These are phyloP conservation scores for Drosophila mimica DNA, from an alignment of 2,888 invertebrate genomes.

Conservation along the genomic window DNA sequence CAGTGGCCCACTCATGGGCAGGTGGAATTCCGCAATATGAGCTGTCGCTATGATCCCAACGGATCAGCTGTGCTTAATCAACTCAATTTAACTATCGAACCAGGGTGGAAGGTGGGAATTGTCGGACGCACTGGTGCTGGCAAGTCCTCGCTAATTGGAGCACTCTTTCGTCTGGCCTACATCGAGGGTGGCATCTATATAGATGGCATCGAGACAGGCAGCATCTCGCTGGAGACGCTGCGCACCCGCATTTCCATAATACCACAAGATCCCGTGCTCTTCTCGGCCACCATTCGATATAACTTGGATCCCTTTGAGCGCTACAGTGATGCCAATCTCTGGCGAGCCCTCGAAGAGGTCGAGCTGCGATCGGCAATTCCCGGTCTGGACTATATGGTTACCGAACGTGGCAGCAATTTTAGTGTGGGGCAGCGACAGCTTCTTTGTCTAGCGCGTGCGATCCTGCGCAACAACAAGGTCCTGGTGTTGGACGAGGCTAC, in stretches of 20 bases:
- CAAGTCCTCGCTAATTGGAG: constrained; percentile 91
- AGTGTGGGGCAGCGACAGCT: constrained; percentile 90
- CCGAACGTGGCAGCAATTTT: constrained; percentile 87
- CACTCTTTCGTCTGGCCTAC: constrained; percentile 91
- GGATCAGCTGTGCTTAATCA: constrained; percentile 90
- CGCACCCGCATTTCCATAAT: constrained; percentile 87
- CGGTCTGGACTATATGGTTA: constrained; percentile 86
- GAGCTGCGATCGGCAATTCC: constrained; percentile 86
- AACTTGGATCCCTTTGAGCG: constrained; percentile 88
- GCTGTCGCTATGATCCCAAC: constrained; percentile 87
- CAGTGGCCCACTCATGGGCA: constrained; percentile 90
- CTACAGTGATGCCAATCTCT: constrained; percentile 83
- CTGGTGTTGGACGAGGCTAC: constrained; percentile 90
- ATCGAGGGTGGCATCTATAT: constrained; percentile 90
- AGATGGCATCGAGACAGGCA: constrained; percentile 88
- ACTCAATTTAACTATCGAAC: constrained; percentile 89
- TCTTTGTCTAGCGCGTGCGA: constrained; percentile 89
- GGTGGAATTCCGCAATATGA: constrained; percentile 86
- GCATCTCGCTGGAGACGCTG: constrained; percentile 86
- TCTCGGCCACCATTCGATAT: constrained; percentile 87
- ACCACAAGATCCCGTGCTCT: constrained; percentile 87
- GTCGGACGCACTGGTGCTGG: constrained; percentile 95
- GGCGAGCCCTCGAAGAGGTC: constrained; percentile 83
- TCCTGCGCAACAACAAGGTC: constrained; percentile 87
- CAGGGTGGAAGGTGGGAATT: constrained; percentile 90